Evolutionary conservation across 2,113 vertebrate species (phyloP).

Genomic region (Ceyx margarethae): DNA sequence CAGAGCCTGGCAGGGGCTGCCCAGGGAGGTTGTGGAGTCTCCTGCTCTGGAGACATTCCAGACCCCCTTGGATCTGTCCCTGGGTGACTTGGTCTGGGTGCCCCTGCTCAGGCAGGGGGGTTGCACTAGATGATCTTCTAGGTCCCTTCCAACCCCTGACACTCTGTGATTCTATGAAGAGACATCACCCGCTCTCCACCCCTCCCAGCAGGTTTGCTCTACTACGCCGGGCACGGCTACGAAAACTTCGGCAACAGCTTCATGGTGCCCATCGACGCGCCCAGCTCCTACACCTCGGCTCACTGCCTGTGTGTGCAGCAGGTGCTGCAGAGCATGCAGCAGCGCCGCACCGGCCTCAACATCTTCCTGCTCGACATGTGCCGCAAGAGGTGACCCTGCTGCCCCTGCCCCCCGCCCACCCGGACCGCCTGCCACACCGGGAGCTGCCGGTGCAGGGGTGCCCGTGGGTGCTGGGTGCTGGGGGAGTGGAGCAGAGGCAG

Average conservation of each 20-base stretch:
- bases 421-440: accelerated
- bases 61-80: too few species aligned
- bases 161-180: too few species aligned
- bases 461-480: accelerated
- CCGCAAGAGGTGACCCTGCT: conserved; percentile 75
- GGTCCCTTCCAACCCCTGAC: too few species aligned
- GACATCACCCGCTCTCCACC: not conserved
- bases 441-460: not conserved
- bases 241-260: conserved; percentile 91
- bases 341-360: conserved; percentile 82
- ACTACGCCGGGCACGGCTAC: conserved; percentile 86
- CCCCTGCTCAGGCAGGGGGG: too few species aligned
- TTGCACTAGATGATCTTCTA: too few species aligned
- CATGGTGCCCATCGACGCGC: conserved; percentile 87
- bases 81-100: too few species aligned
- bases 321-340: conserved; percentile 84
- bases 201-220: conserved; percentile 78
- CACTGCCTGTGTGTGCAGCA: conserved; percentile 86
- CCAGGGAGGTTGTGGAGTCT: too few species aligned
- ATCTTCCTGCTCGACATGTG: conserved; percentile 90
- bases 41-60: too few species aligned
- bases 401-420: not conserved
- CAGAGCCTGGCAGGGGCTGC: too few species aligned
- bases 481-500: accelerated
- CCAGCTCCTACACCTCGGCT: conserved; percentile 78